phyloP scores from a whole-genome alignment of 2,888 invertebrate species.

The Piscicola geometra region DNA sequence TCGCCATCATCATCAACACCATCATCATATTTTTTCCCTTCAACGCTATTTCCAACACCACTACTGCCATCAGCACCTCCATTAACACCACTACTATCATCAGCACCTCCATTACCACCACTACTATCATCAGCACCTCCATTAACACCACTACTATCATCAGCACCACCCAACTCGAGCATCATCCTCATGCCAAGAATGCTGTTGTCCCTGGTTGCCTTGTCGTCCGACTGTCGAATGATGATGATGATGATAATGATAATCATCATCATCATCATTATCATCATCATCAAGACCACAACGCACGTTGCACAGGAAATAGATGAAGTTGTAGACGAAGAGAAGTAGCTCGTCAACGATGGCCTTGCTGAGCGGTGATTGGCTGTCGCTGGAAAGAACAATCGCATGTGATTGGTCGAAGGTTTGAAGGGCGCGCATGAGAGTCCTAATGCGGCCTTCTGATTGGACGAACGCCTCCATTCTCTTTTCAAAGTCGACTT shows the following conservation, averaged over 20 bases:
- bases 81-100: constrained; percentile 52
- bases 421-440: background rate
- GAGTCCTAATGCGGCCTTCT: background rate
- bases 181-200: background rate
- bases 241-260: background rate
- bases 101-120: constrained; percentile 60
- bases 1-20: constrained; percentile 53
- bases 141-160: background rate
- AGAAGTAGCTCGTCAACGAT: constrained; percentile 43
- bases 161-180: background rate
- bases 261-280: no score
- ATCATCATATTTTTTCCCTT: no score
- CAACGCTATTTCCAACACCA: background rate
- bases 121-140: constrained; percentile 2
- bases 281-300: no score
- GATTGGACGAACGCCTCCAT: constrained; percentile 72
- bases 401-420: background rate
- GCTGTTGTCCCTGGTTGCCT: background rate
- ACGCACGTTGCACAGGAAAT: constrained; percentile 64
- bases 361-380: background rate
- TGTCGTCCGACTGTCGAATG: constrained; percentile 1
- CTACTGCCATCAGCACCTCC: background rate
- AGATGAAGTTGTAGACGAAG: constrained; percentile 76
- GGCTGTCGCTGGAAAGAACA: background rate
- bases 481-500: constrained; percentile 81